Base-by-base conservation (phyloP, 2,113 vertebrate genomes). In the Myotis lucifugus region DNA sequence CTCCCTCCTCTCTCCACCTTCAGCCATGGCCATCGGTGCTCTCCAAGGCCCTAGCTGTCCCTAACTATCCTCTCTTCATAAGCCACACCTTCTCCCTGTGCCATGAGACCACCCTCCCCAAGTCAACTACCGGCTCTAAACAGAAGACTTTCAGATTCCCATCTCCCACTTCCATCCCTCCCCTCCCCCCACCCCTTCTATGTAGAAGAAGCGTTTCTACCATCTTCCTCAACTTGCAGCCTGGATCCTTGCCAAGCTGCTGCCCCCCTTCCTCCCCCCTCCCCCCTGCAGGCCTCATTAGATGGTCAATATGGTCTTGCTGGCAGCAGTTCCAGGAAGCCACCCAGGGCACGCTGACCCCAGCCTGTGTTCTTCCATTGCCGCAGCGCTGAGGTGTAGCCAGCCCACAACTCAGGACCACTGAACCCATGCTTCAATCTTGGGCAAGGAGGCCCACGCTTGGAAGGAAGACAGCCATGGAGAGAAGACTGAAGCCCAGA, bases 401-500 rank as follows among this genome's bases (percentile, higher is more conserved):
- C 73, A 92, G 64, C 32, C 46, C 72, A 76, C 2, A 8, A 37
- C 70, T 78, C n/a, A 81, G 66, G 85, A 94, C 40, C 67, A 77
- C 72, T 52, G 81, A 81, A 17, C 42, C 23, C 73, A 40, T 10
- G 64, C 93, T 54, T 81, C 34, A 14, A 17, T n/a, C 27, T 81
- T n/a, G 0, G 32, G 70, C 77, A 66, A 61, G 82, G 34, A 94
- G 67, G 82, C 50, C 66, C 59, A 46, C 34, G 32, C 73, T 46
- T 46, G 25, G 76, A 69, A 94, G 85, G 4, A 64, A 82, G 64
- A 48, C 5, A 79, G 83, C 64, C 7, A 4, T 6, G 56, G 76
- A 42, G 76, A 42, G 48, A 72, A 88, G 40, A 66, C 86, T 59
- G 93, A 48, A 91, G 46, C 29, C 66, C 93, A 66, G 86, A 70